Evolutionary conservation across 1,140 invertebrate genomes (phyloP).

Genomic region (Tetranychus cinnabarinus): DNA sequence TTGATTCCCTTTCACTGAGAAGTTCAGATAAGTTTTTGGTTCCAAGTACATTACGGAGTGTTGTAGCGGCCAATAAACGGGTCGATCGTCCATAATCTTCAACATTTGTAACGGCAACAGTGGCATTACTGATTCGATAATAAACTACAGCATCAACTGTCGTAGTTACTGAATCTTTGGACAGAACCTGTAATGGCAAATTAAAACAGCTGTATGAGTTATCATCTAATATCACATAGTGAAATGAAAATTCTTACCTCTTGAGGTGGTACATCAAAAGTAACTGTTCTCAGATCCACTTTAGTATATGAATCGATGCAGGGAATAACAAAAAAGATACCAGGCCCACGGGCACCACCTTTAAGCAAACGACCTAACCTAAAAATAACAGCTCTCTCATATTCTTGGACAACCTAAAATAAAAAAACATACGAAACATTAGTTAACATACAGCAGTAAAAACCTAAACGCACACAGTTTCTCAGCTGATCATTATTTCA

Average conservation of each 20-base stretch:
- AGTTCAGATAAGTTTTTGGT: conserved; percentile 74
- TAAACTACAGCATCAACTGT: conserved; percentile 58
- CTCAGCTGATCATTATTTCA: too few species aligned
- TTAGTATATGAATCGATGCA: conserved; percentile 25
- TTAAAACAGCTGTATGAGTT: conserved; percentile 17
- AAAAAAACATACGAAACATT: conserved; percentile 47
- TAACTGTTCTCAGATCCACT: conserved; percentile 31
- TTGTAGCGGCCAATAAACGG: conserved; percentile 23
- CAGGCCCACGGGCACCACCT: conserved; percentile 14
- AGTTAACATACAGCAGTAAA: conserved; percentile 28
- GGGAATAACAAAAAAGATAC: conserved; percentile 10
- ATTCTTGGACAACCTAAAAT: conserved; percentile 35
- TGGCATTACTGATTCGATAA: conserved; percentile 56
- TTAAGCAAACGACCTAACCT: conserved; percentile 13
- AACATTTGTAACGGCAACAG: conserved; percentile 84
- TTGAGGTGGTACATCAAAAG: conserved; percentile 28
- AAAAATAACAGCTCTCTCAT: conserved; percentile 16
- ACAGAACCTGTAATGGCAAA: conserved; percentile 3
- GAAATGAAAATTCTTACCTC: too few species aligned
- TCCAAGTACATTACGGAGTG: conserved; percentile 24
- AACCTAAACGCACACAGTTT: too few species aligned
- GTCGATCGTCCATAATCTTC: conserved; percentile 81
- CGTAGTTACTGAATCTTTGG: conserved; percentile 46
- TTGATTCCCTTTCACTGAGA: conserved; percentile 65
- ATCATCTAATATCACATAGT: too few species aligned